These are phyloP conservation scores for Pandemis cinnamomeana DNA, from an alignment of 2,888 invertebrate genomes.

Conservation along the genomic window DNA sequence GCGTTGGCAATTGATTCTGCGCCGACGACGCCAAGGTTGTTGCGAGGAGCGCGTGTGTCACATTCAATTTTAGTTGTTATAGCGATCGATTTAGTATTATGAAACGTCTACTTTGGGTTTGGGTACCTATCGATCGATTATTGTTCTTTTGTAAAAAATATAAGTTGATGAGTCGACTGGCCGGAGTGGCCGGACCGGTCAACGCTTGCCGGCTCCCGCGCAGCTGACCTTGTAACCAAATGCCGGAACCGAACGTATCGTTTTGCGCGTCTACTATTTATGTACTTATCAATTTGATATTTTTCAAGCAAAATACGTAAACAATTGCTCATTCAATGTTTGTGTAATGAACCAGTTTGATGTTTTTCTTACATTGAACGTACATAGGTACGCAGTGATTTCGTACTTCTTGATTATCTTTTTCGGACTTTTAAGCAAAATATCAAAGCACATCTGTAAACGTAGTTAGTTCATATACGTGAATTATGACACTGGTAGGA, in stretches of 20 bases:
- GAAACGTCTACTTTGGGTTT: neutral
- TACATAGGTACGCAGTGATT: neutral
- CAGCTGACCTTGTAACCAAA: conserved; percentile 36
- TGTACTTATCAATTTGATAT: conserved; percentile 27
- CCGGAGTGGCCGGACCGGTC: conserved; percentile 30
- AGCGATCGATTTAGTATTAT: conserved; percentile 5
- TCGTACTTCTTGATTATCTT: neutral
- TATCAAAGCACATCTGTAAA: neutral
- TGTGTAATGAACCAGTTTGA: neutral
- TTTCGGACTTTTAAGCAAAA: neutral
- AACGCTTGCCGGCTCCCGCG: conserved; percentile 23
- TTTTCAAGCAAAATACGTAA: neutral
- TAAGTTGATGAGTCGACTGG: conserved; percentile 13
- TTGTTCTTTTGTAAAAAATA: conserved; percentile 1
- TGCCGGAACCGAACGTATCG: conserved; percentile 34
- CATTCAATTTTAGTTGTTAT: conserved; percentile 1
- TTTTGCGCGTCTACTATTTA: conserved; percentile 27
- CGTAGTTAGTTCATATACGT: too few relatives aligned
- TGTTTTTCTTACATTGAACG: neutral
- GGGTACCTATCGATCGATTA: neutral
- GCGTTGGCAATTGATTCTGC: conserved; percentile 29
- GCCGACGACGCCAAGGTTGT: conserved; percentile 28
- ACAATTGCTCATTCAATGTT: neutral
- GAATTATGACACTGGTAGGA: too few relatives aligned
- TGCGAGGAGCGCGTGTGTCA: conserved; percentile 4